Conservation (phyloP, 2,888 invertebrate species). For the Campoplex capitator region DNA sequence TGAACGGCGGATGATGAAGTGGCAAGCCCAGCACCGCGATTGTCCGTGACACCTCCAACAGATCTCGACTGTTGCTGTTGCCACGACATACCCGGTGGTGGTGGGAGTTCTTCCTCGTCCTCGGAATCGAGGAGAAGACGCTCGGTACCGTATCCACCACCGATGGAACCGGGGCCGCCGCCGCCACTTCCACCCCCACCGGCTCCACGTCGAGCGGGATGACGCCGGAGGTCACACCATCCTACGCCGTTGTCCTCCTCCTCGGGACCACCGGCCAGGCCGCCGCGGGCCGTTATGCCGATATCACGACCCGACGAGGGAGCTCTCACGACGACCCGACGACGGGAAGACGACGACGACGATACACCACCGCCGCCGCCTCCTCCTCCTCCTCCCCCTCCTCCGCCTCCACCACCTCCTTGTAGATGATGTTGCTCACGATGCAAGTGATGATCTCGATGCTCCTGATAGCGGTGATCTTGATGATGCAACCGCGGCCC, state of each 20-base stretch:
- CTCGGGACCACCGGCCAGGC: slow-evolving; percentile 85
- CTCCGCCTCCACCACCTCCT: slow-evolving; percentile 58
- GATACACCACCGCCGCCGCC: slow-evolving; percentile 78
- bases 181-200: slow-evolving; percentile 74
- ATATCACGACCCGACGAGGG: slow-evolving; percentile 41
- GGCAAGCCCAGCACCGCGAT: slow-evolving; percentile 27
- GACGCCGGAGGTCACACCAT: slow-evolving; percentile 83
- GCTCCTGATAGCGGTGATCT: slow-evolving; percentile 67
- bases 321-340: slow-evolving; percentile 81
- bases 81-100: slow-evolving; percentile 81
- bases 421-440: slow-evolving; percentile 61
- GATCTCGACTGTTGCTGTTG: slow-evolving; percentile 72
- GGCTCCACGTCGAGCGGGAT: slow-evolving; percentile 76
- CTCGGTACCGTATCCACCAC: slow-evolving; percentile 84
- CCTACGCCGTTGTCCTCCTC: slow-evolving; percentile 77
- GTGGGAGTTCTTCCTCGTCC: slow-evolving; percentile 79
- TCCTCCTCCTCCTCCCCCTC: slow-evolving; percentile 74
- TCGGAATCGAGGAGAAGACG: slow-evolving; percentile 85
- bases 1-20: slow-evolving; percentile 54
- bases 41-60: slow-evolving; percentile 52
- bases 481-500: slow-evolving; percentile 69
- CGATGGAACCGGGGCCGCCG: slow-evolving; percentile 78
- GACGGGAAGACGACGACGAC: slow-evolving; percentile 67
- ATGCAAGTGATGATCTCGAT: slow-evolving; percentile 45
- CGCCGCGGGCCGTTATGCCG: slow-evolving; percentile 82